Conservation (phyloP, 2,888 invertebrate species). For the Aradus depressus region DNA sequence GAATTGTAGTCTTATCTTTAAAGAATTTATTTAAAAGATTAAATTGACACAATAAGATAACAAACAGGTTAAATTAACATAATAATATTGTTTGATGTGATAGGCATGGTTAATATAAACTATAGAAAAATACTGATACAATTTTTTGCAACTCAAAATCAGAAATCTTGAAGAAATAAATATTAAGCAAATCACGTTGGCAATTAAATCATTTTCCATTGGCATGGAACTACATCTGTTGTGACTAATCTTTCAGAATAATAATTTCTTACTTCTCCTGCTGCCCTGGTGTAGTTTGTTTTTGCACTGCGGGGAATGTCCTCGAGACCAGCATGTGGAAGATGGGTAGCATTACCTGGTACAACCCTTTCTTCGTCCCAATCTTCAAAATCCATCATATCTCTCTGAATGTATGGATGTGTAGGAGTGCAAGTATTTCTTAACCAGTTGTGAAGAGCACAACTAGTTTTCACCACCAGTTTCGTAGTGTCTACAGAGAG, state of each 20-base stretch:
- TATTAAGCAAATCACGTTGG: too few species aligned
- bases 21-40: too few species aligned
- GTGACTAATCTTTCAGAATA: too few species aligned
- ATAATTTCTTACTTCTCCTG: too few species aligned
- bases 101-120: too few species aligned
- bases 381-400: neutral
- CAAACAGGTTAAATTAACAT: too few species aligned
- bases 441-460: conserved; percentile 21
- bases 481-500: conserved; percentile 8
- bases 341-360: neutral
- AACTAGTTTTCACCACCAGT: conserved; percentile 12
- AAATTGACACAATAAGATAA: too few species aligned
- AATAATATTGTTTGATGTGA: too few species aligned
- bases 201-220: neutral
- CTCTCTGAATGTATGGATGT: neutral
- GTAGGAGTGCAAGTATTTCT: conserved; percentile 12
- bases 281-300: neutral
- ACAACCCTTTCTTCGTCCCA: neutral
- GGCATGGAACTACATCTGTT: neutral
- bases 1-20: too few species aligned
- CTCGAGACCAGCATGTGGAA: neutral
- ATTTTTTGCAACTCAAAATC: too few species aligned
- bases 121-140: too few species aligned
- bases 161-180: too few species aligned
- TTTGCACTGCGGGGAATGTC: neutral